Conservation (phyloP, 2,888 invertebrate species). For the Thalpophila matura region DNA sequence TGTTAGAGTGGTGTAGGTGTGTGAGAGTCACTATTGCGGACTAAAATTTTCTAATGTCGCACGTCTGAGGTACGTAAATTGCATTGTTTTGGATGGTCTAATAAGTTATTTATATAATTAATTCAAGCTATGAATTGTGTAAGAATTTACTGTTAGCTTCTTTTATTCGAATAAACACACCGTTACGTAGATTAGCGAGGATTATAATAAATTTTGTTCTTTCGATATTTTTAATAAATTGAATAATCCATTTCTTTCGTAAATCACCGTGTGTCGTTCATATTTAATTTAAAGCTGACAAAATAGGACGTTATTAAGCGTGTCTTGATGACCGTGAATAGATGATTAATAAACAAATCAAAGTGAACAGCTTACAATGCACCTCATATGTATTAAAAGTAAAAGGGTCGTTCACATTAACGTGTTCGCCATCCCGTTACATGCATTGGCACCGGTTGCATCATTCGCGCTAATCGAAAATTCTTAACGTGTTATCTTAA, state of each 20-base stretch:
- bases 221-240: not conserved
- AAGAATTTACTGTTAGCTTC: not conserved
- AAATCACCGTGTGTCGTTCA: constrained; percentile 9
- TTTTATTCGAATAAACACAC: not conserved
- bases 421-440: constrained; percentile 77
- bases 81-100: constrained; percentile 23
- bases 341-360: constrained; percentile 47
- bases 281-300: constrained; percentile 6
- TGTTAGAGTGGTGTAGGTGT: constrained; percentile 48
- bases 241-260: constrained; percentile 3
- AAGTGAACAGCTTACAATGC: constrained; percentile 36
- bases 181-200: constrained; percentile 9
- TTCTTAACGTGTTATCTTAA: constrained; percentile 82
- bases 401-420: constrained; percentile 72
- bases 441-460: constrained; percentile 75
- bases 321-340: constrained; percentile 19
- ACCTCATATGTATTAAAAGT: constrained; percentile 60
- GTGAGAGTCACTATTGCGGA: constrained; percentile 40
- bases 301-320: constrained; percentile 1
- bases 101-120: constrained; percentile 23
- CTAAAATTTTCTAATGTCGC: constrained; percentile 53
- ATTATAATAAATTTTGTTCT: constrained; percentile 11
- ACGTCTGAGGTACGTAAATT: constrained; percentile 36
- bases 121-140: not conserved
- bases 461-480: constrained; percentile 85